Evolutionary conservation across 53 echinoderm and acorn worm genomes (phyloP).

Genomic region (Zoroaster sp.): DNA sequence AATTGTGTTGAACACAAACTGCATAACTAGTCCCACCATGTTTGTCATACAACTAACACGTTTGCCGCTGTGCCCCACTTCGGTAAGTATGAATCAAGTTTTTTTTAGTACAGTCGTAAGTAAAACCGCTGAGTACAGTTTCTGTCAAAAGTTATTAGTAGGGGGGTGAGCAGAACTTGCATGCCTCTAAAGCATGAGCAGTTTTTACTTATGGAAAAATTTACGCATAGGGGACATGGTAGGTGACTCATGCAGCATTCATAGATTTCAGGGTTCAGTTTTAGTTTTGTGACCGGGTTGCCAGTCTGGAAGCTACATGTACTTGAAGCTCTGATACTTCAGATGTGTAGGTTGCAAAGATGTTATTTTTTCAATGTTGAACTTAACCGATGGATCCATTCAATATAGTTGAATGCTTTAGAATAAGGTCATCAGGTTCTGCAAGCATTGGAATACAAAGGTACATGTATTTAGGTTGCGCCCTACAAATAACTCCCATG

Average conservation of each 20-base stretch:
- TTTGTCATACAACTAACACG: background rate
- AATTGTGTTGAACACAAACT: background rate
- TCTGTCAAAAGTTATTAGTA: conserved; percentile 3
- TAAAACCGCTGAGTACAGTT: background rate
- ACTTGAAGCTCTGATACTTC: background rate
- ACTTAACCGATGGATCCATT: background rate
- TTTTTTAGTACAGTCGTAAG: background rate
- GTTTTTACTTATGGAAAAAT: conserved; percentile 33
- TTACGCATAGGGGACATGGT: conserved; percentile 24
- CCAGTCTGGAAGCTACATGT: background rate
- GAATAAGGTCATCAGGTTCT: background rate
- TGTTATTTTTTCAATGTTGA: background rate
- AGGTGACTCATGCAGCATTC: background rate
- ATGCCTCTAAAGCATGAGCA: conserved; percentile 41
- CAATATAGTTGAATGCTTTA: background rate
- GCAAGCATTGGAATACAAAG: background rate
- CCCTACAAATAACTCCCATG: background rate
- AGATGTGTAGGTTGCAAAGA: background rate
- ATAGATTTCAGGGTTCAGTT: background rate
- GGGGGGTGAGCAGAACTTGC: background rate
- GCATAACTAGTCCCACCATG: background rate
- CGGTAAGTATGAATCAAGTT: background rate
- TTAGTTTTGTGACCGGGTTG: background rate
- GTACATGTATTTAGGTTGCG: background rate
- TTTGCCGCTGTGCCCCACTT: background rate